phyloP scores from a whole-genome alignment of 2,797 vertebrate genomes.

The Notolabrus celidotus region DNA sequence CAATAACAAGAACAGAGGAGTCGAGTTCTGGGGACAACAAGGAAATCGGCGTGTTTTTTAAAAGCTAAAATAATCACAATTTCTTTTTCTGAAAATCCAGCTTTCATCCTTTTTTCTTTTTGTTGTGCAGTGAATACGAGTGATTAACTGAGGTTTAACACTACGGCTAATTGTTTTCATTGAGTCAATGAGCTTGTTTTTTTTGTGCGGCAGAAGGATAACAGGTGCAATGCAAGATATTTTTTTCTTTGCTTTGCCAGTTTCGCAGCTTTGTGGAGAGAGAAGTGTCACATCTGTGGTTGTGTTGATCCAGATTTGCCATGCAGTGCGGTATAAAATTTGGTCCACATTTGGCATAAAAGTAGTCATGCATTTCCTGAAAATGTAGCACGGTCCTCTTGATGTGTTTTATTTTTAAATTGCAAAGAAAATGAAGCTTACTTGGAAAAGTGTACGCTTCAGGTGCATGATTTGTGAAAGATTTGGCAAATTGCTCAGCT shows the following conservation, averaged over 20 bases:
- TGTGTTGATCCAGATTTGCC: conserved; percentile 34
- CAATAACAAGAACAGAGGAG: conserved; percentile 16
- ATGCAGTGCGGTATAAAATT: conserved; percentile 1
- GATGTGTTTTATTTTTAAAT: too few species aligned
- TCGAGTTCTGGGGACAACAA: neutral
- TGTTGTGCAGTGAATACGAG: neutral
- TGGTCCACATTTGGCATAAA: conserved; percentile 1
- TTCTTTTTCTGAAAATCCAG: too few species aligned
- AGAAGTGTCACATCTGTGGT: conserved; percentile 34
- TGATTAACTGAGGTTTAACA: conserved; percentile 1
- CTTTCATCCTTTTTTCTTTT: neutral
- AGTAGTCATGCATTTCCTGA: neutral
- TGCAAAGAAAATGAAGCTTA: too few species aligned
- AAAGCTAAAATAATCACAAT: too few species aligned
- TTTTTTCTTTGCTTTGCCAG: neutral
- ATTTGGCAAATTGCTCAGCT: neutral
- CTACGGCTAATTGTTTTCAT: neutral
- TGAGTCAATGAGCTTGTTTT: conserved; percentile 3
- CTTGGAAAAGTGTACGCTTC: too few species aligned
- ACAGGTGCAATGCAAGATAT: neutral
- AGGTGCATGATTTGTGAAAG: too few species aligned
- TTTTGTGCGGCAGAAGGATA: too few species aligned
- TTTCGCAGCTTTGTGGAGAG: conserved; percentile 29
- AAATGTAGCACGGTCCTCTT: too few species aligned
- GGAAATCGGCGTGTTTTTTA: too few species aligned